Evolutionary conservation across 2,888 invertebrate species (phyloP), one percentile per base, ranked within the genome.

Genomic region (Tinea semifulvella): DNA sequence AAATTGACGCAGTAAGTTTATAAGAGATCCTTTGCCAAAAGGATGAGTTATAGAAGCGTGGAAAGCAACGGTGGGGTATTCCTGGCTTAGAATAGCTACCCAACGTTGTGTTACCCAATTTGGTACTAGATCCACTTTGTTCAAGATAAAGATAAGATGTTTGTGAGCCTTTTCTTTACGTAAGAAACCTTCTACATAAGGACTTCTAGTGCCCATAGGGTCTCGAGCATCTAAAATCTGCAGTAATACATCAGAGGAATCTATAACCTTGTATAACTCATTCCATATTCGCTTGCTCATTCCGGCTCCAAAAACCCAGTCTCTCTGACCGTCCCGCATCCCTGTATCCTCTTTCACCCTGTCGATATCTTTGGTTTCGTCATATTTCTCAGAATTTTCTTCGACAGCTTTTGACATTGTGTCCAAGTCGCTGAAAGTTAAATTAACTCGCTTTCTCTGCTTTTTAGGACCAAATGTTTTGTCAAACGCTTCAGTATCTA

Each of bases 241-340:
- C 19, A 99, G 74, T 11, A 99, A 75, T 3, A 99, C 97, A 84
- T 99, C 99, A 0, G 98, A 96, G 2, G 98, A 97, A 70, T 99
- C 99, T 45, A 99, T 89, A 19, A 98, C 99, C 85, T 99, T 99
- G 66, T 98, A 97, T 36, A 99, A 71, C 67, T 99, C 99, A 80
- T 96, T 97, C 99, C 99, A 99, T 58, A 99, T 97, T 54, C 99
- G 86, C 73, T 87, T 94, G 56, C 98, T 98, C 73, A 96, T 96
- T 1, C 99, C 97, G 18, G 97, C 96, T 43, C 87, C 90, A 87
- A 97, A 96, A 1, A 97, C 89, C 91, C 96, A 95, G 68, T 98
- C 98, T 50, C 93, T 86, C 39, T 91, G 89, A 13, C 91, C 88
- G 53, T 90, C 89, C 61, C 85, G 88, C 5, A 91, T 86, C 18